Evolutionary conservation across 1,140 invertebrate species (phyloP).

Genomic region (Colletes latitarsis): DNA sequence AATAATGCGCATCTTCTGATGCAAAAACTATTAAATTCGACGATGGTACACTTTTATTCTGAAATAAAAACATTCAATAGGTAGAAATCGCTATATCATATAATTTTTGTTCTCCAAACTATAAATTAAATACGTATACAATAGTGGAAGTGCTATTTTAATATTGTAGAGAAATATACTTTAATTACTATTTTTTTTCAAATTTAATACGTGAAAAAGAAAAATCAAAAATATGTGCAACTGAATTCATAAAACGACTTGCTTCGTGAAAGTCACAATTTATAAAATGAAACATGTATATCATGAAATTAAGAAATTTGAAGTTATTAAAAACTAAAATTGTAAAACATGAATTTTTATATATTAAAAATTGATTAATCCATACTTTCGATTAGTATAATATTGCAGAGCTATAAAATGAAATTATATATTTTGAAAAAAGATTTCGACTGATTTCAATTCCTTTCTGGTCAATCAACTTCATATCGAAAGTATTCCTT

Average conservation of each 20-base stretch:
- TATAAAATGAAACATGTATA: background rate
- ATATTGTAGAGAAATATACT: no score
- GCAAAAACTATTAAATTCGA: slow-evolving; percentile 78
- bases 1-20: slow-evolving; percentile 87
- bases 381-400: no score
- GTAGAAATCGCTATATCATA: background rate
- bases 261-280: no score
- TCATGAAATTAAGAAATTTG: no score
- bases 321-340: no score
- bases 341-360: slow-evolving; percentile 1
- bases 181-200: no score
- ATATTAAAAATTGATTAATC: no score
- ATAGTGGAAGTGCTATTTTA: no score
- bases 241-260: background rate
- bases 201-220: no score
- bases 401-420: background rate
- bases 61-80: slow-evolving; percentile 6
- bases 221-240: no score
- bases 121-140: background rate
- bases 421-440: background rate
- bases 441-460: background rate
- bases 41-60: slow-evolving; percentile 70
- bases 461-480: background rate
- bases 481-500: background rate
- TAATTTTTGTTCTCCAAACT: background rate